Base-by-base conservation (phyloP, 2,113 vertebrate species). In the Sigmodon hispidus region DNA sequence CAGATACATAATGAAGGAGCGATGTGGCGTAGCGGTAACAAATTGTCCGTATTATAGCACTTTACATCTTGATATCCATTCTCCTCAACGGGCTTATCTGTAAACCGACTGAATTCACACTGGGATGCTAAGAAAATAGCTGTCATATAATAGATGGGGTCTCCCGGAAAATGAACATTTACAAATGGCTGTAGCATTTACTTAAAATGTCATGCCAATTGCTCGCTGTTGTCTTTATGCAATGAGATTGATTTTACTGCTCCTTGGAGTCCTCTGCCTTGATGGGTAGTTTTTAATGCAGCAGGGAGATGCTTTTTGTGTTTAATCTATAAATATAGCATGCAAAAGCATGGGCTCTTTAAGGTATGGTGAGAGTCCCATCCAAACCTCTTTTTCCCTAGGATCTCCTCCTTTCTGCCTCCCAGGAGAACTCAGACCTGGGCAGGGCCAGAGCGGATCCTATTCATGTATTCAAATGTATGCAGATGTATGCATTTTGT, bases 131-230 rank as follows among this genome's bases (percentile, higher is more conserved):
- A 98, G 96, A 97, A 97, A 97, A 98, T 97, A 98, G 97, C 97
- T 97, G 96, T 92, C 97, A 97, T 97, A 92, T 98, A 98, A 98
- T 98, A 94, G 97, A 98, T 98, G 97, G 96, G 96, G 83, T 96
- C 97, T 94, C 80, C 95, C 86, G 81, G 93, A 97, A 98, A 96
- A 96, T 96, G 94, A 98, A 98, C 98, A 97, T 96, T 98, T 98
- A 98, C 96, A 98, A 98, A 98, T 98, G 98, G 97, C 97, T 98
- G 97, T 98, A 98, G 97, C 98, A 98, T 98, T 98, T 98, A 97
- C 97, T 97, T 96, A 98, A 98, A 98, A 98, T 98, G 98, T 98
- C 98, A 98, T 90, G 95, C 96, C 97, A 95, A 97, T 97, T 96
- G 97, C 96, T 97, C 50, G 97, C 97, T 96, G 98, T 97, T 98